Conservation (phyloP, 2,113 vertebrate species). For the Ophiodon elongatus region DNA sequence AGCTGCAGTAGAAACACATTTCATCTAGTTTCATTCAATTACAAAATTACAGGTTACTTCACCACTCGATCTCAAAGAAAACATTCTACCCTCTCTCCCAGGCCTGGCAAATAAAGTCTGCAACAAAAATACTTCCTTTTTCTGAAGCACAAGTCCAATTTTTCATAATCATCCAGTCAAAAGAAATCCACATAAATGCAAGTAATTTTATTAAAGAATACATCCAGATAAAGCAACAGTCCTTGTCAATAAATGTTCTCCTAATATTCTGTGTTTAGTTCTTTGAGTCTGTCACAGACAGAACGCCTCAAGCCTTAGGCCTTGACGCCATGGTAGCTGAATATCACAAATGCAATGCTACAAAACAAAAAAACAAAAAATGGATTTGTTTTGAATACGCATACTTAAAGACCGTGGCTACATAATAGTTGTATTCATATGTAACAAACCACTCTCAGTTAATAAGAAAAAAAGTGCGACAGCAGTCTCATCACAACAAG, state of each 20-base stretch:
- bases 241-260: background rate
- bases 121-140: too few relatives aligned
- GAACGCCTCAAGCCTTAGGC: background rate
- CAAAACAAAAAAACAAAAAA: background rate
- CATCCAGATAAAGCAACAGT: background rate
- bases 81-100: background rate
- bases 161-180: background rate
- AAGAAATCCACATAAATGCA: background rate
- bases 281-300: background rate
- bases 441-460: conserved; percentile 27
- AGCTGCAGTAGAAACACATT: background rate
- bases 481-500: conserved; percentile 15
- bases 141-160: background rate
- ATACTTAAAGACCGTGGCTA: conserved; percentile 31
- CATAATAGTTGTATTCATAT: conserved; percentile 28
- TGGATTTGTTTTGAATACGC: background rate
- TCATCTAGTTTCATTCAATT: background rate
- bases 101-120: background rate
- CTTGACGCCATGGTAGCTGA: background rate
- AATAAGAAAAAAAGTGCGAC: conserved; percentile 14
- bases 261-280: background rate
- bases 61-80: background rate
- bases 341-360: conserved; percentile 5
- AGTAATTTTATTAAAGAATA: background rate
- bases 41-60: background rate